Conservation (phyloP, 2,888 invertebrate genomes). For the Oxycera nigricornis region DNA sequence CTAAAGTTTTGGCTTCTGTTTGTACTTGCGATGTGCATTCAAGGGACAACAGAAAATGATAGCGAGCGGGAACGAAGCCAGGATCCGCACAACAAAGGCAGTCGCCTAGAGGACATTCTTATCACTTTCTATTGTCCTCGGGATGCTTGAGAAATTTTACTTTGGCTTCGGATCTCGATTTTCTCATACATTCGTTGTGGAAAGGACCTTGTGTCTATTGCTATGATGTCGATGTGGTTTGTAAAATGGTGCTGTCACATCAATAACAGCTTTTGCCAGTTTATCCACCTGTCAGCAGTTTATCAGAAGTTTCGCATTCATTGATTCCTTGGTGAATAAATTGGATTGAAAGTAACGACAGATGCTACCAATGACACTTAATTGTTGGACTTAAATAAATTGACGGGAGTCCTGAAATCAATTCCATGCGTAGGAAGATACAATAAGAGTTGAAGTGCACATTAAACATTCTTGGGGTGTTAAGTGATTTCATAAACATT, state of each 20-base stretch:
- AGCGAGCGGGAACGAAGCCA: not conserved
- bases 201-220: not conserved
- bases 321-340: slow-evolving; percentile 39
- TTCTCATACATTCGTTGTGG: not conserved
- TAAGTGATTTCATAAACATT: too few species aligned
- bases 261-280: slow-evolving; percentile 42
- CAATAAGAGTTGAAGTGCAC: too few species aligned
- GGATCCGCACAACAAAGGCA: slow-evolving; percentile 41
- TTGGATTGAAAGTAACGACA: too few species aligned
- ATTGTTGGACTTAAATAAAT: too few species aligned
- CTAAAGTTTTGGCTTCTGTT: slow-evolving; percentile 39
- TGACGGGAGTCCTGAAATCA: too few species aligned
- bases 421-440: too few species aligned
- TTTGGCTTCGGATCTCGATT: not conserved
- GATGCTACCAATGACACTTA: too few species aligned
- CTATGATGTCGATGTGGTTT: not conserved
- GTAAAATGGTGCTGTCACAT: slow-evolving; percentile 24
- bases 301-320: slow-evolving; percentile 43
- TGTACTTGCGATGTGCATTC: not conserved
- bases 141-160: slow-evolving; percentile 5
- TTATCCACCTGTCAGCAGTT: slow-evolving; percentile 43
- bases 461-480: too few species aligned
- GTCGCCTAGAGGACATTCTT: slow-evolving; percentile 44
- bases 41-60: slow-evolving; percentile 1
- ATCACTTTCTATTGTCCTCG: slow-evolving; percentile 42